Evolutionary conservation across 2,113 vertebrate species (phyloP).

Genomic region (Sarotherodon lohbergeri): DNA sequence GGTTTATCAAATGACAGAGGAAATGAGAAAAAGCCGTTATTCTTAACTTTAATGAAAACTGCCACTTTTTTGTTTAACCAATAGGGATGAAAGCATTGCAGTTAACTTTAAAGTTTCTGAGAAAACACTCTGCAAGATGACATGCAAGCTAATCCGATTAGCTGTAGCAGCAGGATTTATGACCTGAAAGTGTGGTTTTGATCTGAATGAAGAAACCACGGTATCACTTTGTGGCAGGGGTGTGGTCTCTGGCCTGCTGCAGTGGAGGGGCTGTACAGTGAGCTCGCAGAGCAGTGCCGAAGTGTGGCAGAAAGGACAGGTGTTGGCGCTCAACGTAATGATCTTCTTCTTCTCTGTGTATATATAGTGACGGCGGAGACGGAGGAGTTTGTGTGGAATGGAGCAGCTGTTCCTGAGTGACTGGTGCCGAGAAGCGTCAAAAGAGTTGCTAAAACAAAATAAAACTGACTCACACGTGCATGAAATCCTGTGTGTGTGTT

Average conservation of each 20-base stretch:
- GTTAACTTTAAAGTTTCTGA: neutral
- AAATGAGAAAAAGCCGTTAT: accelerated
- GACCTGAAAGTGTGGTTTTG: neutral
- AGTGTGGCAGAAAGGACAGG: neutral
- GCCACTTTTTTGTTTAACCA: neutral
- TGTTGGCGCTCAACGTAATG: neutral
- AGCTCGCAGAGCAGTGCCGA: neutral
- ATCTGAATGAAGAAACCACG: neutral
- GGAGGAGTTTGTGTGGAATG: neutral
- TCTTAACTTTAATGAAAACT: neutral
- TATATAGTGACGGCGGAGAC: neutral
- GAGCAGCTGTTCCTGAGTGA: neutral
- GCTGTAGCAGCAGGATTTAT: neutral
- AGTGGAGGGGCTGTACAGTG: neutral
- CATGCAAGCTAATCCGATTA: neutral
- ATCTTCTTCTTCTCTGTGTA: neutral
- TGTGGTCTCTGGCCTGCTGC: neutral
- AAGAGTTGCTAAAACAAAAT: neutral
- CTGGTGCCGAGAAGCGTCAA: neutral
- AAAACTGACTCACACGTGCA: neutral
- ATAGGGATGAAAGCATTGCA: neutral
- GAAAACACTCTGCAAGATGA: neutral
- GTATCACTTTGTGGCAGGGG: neutral
- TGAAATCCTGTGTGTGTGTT: neutral
- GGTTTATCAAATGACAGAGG: neutral